Evolutionary conservation across 2,888 invertebrate species (phyloP).

Genomic region (Teleiodes luculella): DNA sequence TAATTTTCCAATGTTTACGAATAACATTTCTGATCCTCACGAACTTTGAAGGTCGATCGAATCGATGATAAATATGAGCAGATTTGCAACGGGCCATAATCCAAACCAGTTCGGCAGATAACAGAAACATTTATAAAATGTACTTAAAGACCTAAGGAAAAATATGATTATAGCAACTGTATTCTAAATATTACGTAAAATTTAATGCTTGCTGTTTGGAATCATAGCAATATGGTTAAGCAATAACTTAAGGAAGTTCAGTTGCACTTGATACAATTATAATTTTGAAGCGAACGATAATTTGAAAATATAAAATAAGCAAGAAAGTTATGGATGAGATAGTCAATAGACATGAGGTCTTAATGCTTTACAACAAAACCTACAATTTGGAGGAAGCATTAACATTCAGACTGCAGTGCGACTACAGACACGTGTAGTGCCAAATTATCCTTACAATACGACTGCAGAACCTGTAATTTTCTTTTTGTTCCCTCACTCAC

Average conservation of each 20-base stretch:
- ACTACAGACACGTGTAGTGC: conserved; percentile 38
- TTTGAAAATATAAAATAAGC: no score
- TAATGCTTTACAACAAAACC: not conserved
- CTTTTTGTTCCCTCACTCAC: conserved; percentile 49
- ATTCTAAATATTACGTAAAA: no score
- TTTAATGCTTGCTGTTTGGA: no score
- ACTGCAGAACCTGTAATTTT: conserved; percentile 57
- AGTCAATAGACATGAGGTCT: not conserved
- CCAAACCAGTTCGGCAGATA: not conserved
- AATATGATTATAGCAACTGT: no score
- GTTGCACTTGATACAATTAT: no score
- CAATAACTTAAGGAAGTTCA: no score
- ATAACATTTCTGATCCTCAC: not conserved
- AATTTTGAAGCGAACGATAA: no score
- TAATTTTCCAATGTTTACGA: not conserved
- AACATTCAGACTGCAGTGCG: not conserved
- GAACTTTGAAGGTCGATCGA: not conserved
- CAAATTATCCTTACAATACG: conserved; percentile 62
- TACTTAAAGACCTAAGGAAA: no score
- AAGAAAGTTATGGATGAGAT: not conserved
- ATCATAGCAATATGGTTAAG: no score
- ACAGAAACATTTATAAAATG: not conserved
- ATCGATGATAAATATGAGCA: not conserved
- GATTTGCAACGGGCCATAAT: conserved; percentile 3
- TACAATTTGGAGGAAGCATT: conserved; percentile 3